Percentiles rank a stretch among this genome's conserved stretches.
These are phyloP conservation scores for Actinernus sp. DNA, from an alignment of 92 coral and sea anemone genomes.

Conservation along the genomic window DNA sequence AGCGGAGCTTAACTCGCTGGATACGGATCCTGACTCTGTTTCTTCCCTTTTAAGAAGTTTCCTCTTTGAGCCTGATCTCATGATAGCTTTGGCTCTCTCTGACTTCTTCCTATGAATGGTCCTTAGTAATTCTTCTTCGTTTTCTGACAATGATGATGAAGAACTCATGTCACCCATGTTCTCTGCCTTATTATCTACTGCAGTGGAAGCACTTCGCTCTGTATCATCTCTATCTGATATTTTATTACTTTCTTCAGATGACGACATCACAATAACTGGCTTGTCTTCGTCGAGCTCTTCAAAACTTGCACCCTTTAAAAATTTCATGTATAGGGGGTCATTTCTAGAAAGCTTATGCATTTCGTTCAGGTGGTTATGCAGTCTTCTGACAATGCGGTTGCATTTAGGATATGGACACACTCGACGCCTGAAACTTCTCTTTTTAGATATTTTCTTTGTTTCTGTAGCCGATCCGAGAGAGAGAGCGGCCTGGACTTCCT, in stretches of 20 bases:
- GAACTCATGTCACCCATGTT: background rate
- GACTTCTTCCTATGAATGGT: slow-evolving; percentile 11
- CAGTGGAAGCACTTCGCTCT: background rate
- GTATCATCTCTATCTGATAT: slow-evolving; percentile 11
- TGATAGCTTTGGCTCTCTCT: slow-evolving; percentile 23
- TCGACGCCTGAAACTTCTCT: slow-evolving; percentile 26
- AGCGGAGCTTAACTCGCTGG: too few relatives aligned
- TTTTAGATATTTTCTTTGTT: slow-evolving; percentile 7
- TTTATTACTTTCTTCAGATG: background rate
- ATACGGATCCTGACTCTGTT: background rate
- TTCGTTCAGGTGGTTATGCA: slow-evolving; percentile 24
- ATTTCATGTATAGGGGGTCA: slow-evolving; percentile 18
- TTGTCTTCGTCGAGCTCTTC: slow-evolving; percentile 11
- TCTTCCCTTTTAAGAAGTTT: background rate
- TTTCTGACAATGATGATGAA: slow-evolving; percentile 6
- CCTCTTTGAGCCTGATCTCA: slow-evolving; percentile 15
- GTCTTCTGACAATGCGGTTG: slow-evolving; percentile 3
- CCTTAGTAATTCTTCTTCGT: slow-evolving; percentile 14
- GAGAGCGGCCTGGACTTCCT: background rate
- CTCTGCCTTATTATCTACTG: background rate
- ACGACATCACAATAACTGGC: background rate
- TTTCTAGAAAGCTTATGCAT: slow-evolving; percentile 17
- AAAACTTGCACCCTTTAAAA: slow-evolving; percentile 4
- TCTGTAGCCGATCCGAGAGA: background rate
- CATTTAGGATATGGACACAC: slow-evolving; percentile 35